These are phyloP conservation scores for Diplosoma virens DNA, from an alignment of 23 tunicate genomes.

Conservation along the genomic window DNA sequence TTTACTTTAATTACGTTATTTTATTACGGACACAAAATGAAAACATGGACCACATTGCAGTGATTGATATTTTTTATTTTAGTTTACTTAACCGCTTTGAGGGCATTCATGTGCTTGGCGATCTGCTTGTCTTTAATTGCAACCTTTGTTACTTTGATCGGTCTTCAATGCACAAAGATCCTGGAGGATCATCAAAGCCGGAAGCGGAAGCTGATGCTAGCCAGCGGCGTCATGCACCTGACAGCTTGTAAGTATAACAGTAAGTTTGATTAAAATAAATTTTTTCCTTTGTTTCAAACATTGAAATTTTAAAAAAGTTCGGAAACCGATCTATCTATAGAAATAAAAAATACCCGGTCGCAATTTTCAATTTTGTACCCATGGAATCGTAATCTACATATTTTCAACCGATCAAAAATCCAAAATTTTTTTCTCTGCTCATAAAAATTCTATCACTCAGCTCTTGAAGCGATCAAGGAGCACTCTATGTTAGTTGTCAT, in stretches of 20 bases:
- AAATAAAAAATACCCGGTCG: too few species aligned
- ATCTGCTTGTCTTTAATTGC: slow-evolving; percentile 37
- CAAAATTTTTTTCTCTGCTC: too few species aligned
- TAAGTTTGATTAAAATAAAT: not conserved
- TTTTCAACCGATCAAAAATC: too few species aligned
- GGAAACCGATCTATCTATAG: too few species aligned
- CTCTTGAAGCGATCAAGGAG: too few species aligned
- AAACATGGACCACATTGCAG: too few species aligned
- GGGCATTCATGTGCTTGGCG: slow-evolving; percentile 57
- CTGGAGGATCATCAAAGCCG: slow-evolving; percentile 31
- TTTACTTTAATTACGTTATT: too few species aligned
- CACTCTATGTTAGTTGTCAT: too few species aligned
- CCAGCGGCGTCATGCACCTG: slow-evolving; percentile 13
- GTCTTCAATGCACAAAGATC: slow-evolving; percentile 60
- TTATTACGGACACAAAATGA: too few species aligned
- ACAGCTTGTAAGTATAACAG: slow-evolving; percentile 14
- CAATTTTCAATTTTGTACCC: too few species aligned
- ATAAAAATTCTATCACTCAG: too few species aligned
- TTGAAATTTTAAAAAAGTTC: not conserved
- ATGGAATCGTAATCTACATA: too few species aligned
- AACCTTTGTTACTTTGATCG: slow-evolving; percentile 35
- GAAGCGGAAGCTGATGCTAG: slow-evolving; percentile 38
- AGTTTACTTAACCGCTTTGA: slow-evolving; percentile 25
- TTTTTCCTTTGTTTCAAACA: not conserved
- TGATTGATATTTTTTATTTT: not conserved